A percentile compares a stretch with the other conserved stretches of the same genome.
Evolutionary conservation across 2,888 invertebrate genomes (phyloP).

Genomic region (Macropis europaea): DNA sequence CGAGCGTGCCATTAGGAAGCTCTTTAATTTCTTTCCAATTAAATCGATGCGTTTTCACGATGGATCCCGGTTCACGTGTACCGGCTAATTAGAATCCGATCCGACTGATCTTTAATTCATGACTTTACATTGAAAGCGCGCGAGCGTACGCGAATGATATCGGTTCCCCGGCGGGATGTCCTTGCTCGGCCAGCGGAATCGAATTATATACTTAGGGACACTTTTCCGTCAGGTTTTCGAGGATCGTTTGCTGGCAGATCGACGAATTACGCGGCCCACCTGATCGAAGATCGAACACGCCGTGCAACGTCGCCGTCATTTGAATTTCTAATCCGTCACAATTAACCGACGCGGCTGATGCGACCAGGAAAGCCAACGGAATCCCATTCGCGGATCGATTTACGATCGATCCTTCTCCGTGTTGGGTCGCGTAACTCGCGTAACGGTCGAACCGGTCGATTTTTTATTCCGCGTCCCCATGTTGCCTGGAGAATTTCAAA

Average conservation of each 20-base stretch:
- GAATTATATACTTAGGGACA: conserved; percentile 19
- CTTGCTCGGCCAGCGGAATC: not conserved
- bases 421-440: conserved; percentile 1
- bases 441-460: not conserved
- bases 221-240: not conserved
- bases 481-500: too few relatives aligned
- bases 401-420: conserved; percentile 28
- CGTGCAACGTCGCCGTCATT: conserved; percentile 16
- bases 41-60: conserved; percentile 42
- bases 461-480: not conserved
- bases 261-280: not conserved
- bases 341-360: conserved; percentile 25
- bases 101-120: conserved; percentile 58
- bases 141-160: conserved; percentile 18
- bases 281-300: conserved; percentile 17
- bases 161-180: conserved; percentile 16
- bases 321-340: conserved; percentile 46
- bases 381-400: conserved; percentile 40
- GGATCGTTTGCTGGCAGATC: not conserved
- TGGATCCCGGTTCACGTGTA: conserved; percentile 40
- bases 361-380: conserved; percentile 26
- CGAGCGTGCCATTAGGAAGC: conserved; percentile 13
- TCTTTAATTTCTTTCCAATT: conserved; percentile 44
- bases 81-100: conserved; percentile 53
- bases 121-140: conserved; percentile 41